A percentile compares a stretch with the other conserved stretches of the same genome.
Conservation (phyloP, 2,113 vertebrate species). For the Aix galericulata region DNA sequence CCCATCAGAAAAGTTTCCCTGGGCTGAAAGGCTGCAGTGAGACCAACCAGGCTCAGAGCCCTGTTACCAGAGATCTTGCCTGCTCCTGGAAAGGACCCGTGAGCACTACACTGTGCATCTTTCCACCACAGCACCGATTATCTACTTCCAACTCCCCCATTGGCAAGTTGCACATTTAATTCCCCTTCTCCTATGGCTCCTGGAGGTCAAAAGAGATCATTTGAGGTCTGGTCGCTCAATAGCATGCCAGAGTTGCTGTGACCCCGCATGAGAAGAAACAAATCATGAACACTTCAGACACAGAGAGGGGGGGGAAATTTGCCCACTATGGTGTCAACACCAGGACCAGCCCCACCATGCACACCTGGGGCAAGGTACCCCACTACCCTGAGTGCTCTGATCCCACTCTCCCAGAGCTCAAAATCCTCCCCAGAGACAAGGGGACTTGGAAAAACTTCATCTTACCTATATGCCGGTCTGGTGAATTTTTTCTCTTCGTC, state of each 20-base stretch:
- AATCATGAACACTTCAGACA: not conserved
- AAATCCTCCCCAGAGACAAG: not conserved
- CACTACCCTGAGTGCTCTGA: not conserved
- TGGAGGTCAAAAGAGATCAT: not conserved
- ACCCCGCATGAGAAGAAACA: not conserved
- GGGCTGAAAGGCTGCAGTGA: not conserved
- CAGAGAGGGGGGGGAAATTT: not conserved
- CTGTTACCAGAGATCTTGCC: not conserved
- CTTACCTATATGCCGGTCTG: conserved; percentile 95
- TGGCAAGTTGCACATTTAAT: fast-evolving
- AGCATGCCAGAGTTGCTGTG: not conserved
- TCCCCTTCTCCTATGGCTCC: not conserved
- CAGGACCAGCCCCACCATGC: fast-evolving
- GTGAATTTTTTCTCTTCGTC: conserved; percentile 94
- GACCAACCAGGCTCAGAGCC: not conserved
- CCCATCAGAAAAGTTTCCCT: not conserved
- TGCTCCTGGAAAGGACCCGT: not conserved
- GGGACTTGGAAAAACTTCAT: conserved; percentile 40
- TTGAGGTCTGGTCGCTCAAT: not conserved
- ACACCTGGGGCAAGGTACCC: not conserved
- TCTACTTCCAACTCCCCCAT: not conserved
- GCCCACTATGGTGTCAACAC: fast-evolving
- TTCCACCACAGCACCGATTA: not conserved
- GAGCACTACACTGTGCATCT: fast-evolving
- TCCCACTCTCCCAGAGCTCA: not conserved